Evolutionary conservation across 2,113 vertebrate species (phyloP).

Genomic region (Pygoscelis adeliae): DNA sequence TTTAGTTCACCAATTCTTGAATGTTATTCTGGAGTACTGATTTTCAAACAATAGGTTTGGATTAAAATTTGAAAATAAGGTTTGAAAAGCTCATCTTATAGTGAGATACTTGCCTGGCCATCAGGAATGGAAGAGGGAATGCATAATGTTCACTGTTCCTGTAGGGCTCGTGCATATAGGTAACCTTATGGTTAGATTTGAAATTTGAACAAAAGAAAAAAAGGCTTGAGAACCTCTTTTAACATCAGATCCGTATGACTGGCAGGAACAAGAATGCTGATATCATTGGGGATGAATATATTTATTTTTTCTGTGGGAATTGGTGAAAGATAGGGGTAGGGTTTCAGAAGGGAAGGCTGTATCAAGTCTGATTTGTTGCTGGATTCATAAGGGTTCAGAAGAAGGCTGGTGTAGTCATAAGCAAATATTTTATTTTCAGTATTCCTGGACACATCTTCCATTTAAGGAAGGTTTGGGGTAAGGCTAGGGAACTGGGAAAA

Average conservation of each 20-base stretch:
- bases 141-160: neutral
- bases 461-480: conserved; percentile 29
- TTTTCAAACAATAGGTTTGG: neutral
- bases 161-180: neutral
- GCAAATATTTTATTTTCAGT: conserved; percentile 46
- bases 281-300: neutral
- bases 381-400: neutral
- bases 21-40: neutral
- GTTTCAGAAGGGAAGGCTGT: neutral
- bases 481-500: conserved; percentile 41
- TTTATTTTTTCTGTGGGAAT: neutral
- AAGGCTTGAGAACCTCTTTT: neutral
- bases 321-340: neutral
- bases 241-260: neutral
- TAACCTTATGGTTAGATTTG: neutral
- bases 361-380: neutral
- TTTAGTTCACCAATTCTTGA: neutral
- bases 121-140: neutral
- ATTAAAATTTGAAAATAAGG: neutral
- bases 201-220: neutral
- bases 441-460: conserved; percentile 27
- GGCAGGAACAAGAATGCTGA: neutral
- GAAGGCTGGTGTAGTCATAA: neutral
- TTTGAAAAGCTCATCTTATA: neutral
- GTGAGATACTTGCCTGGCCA: neutral